These are phyloP conservation scores for Todus mexicanus DNA, from an alignment of 2,797 vertebrate species.

Conservation along the genomic window DNA sequence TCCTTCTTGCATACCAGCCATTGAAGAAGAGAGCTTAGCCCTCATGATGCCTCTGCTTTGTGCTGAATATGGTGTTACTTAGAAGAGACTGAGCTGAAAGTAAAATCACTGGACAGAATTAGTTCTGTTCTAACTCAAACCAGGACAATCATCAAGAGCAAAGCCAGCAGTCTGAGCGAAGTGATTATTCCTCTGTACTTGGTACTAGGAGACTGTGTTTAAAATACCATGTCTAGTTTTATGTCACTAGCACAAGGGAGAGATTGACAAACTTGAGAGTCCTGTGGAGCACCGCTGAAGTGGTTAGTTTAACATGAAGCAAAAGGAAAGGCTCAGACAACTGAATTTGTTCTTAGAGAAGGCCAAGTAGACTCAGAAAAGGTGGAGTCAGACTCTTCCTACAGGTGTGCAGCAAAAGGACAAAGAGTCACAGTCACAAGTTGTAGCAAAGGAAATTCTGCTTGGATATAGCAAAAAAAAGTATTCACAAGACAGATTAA, in stretches of 20 bases:
- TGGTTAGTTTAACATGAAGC: not conserved
- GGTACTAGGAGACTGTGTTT: not conserved
- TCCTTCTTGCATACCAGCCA: too few relatives aligned
- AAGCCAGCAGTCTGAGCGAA: not conserved
- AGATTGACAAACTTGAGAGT: not conserved
- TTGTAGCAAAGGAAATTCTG: not conserved
- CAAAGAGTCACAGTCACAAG: not conserved
- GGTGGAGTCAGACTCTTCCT: not conserved
- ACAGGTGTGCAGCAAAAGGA: not conserved
- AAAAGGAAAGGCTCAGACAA: not conserved
- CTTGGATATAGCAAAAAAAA: not conserved
- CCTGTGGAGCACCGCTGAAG: not conserved
- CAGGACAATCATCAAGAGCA: not conserved
- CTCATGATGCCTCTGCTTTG: too few relatives aligned
- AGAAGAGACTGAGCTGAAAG: too few relatives aligned
- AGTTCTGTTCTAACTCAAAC: too few relatives aligned
- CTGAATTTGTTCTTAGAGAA: not conserved
- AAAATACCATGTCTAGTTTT: not conserved
- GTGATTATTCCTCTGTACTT: not conserved
- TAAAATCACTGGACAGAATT: too few relatives aligned
- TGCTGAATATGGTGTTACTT: too few relatives aligned
- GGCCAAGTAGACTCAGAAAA: not conserved
- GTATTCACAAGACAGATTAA: not conserved
- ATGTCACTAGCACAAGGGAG: not conserved
- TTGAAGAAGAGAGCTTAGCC: too few relatives aligned